Evolutionary conservation across 2,797 vertebrate genomes (phyloP), one percentile per base, ranked within the genome.

Genomic region (Fringilla coelebs): DNA sequence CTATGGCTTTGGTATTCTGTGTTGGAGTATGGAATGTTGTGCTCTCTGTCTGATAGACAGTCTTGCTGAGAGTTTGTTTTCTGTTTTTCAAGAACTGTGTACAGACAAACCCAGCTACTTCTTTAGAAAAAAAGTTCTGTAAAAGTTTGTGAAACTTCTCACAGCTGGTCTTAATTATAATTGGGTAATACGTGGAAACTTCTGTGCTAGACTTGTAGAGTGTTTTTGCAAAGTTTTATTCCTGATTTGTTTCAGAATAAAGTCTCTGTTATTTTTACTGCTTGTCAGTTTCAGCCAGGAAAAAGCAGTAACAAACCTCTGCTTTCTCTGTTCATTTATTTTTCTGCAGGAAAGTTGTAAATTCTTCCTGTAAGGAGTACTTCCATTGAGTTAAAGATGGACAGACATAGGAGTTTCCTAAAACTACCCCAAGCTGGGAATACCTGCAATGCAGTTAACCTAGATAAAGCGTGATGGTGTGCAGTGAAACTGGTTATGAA

Each of bases 361-460:
- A 78, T 46, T 78, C 12, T 72, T 62, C 17, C 24, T 51, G 7
- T 57, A 70, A 7, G 34, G 26, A 61, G 28, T 72, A 28, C 15
- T 62, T 63, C 11, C 28, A 10, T 57, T 63, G 34, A 77, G 34
- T 83, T 71, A 20, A 85, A 52, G 78, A 67, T 2, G 5, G 48
- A 11, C 32, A 49, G 57, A 71, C 36, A 28, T 13, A 21, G 22
- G 21, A 48, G 18, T 60, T 91, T 40, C 32, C 21, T 68, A 25
- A 58, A 88, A 32, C 45, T 72, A 17, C 45, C 12, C 7, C 2
- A 88, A 38, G 52, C 3, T n/a, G 24, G 73, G n/a, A 82, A 62
- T 62, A 81, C 80, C 77, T 90, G 87, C 92, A 93, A 7, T 90
- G 90, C 73, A 78, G 88, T 61, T 95, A 90, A 75, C 79, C 76